Percentiles rank a stretch among this genome's conserved stretches.
Conservation (phyloP, 1,140 invertebrate species). For the Pemphigus obesinymphae region DNA sequence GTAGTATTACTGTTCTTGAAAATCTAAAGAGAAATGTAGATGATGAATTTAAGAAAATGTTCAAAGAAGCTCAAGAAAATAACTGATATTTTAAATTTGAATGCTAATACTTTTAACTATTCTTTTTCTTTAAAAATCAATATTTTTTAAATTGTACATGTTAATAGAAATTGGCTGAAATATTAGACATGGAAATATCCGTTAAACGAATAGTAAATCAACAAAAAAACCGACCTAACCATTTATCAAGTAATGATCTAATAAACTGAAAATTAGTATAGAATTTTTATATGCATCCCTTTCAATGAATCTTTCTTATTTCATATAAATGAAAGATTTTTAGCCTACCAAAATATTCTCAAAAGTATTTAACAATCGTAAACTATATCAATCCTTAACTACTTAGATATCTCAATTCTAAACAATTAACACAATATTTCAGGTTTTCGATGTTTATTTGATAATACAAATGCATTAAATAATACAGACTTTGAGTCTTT, state of each 20-base stretch:
- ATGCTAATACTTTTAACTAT: not conserved
- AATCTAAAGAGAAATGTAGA: no score
- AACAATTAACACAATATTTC: not conserved
- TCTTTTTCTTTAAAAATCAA: no score
- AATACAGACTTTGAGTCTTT: not conserved
- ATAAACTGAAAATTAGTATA: no score
- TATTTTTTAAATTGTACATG: not conserved
- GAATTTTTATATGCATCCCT: no score
- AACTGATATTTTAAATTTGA: not conserved
- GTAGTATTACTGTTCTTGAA: no score
- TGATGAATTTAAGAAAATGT: no score
- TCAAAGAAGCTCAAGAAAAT: no score
- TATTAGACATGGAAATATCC: not conserved
- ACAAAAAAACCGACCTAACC: no score
- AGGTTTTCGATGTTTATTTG: slow-evolving; percentile 8
- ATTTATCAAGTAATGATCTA: no score
- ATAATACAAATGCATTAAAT: not conserved
- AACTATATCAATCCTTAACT: not conserved
- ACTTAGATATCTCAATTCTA: not conserved
- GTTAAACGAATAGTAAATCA: not conserved
- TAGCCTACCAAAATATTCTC: not conserved
- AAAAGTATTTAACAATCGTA: not conserved
- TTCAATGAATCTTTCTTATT: no score
- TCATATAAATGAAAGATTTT: no score
- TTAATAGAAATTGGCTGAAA: not conserved